Evolutionary conservation across 1,140 invertebrate genomes (phyloP).

Genomic region (Ditylenchus dipsaci): DNA sequence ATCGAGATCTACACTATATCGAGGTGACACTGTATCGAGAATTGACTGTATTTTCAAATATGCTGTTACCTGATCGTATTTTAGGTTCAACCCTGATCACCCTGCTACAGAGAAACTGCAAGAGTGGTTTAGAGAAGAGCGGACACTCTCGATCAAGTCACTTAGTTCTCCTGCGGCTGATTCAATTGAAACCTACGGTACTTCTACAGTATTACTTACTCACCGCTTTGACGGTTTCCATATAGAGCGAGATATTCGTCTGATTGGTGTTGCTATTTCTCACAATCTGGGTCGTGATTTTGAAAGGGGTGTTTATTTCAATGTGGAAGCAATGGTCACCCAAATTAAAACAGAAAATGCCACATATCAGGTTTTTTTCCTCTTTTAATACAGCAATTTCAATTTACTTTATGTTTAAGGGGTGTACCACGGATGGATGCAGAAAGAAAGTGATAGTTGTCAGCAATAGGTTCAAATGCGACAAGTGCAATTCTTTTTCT

Average conservation of each 20-base stretch:
- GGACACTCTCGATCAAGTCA: slow-evolving; percentile 13
- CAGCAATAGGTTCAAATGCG: slow-evolving; percentile 82
- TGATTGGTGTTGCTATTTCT: slow-evolving; percentile 35
- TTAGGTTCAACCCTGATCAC: no score
- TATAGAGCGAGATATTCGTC: slow-evolving; percentile 48
- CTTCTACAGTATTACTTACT: no score
- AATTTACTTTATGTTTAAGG: slow-evolving; percentile 29
- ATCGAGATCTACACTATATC: no score
- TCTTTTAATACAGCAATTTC: no score
- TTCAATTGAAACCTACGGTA: no score
- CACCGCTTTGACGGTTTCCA: no score
- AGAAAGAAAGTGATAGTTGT: slow-evolving; percentile 61
- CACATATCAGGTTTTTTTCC: slow-evolving; percentile 40
- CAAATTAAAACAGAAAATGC: slow-evolving; percentile 43
- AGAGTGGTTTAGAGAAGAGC: no score
- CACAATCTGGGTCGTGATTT: slow-evolving; percentile 21
- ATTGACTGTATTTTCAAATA: no score
- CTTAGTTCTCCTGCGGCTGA: slow-evolving; percentile 20
- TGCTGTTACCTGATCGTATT: no score
- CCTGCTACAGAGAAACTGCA: no score
- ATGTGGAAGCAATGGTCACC: slow-evolving; percentile 37
- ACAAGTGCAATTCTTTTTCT: slow-evolving; percentile 81
- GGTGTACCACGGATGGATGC: slow-evolving; percentile 38
- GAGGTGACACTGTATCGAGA: no score
- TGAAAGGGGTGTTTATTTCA: slow-evolving; percentile 39